Evolutionary conservation across 2,888 invertebrate species (phyloP).

Genomic region (Leptothorax acervorum): DNA sequence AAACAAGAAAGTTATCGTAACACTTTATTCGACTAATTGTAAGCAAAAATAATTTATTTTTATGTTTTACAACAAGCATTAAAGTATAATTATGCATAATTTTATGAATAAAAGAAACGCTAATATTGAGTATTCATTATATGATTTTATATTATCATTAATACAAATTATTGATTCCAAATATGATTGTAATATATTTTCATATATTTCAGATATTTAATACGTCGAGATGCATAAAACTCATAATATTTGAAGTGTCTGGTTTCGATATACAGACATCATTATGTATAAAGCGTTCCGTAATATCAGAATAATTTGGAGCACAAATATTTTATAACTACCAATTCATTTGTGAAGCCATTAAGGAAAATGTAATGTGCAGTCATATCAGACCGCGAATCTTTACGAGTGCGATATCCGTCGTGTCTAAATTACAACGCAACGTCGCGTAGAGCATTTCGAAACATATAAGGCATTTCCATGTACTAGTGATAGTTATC

Average conservation of each 20-base stretch:
- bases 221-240: slow-evolving; percentile 5
- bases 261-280: slow-evolving; percentile 16
- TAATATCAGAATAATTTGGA: slow-evolving; percentile 15
- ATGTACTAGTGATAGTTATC: slow-evolving; percentile 30
- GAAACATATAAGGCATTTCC: slow-evolving; percentile 27
- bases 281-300: slow-evolving; percentile 10
- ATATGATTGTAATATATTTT: slow-evolving; percentile 15
- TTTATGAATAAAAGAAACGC: slow-evolving; percentile 2
- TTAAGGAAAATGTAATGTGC: slow-evolving; percentile 40
- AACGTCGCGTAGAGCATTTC: slow-evolving; percentile 16
- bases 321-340: slow-evolving; percentile 35
- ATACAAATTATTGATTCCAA: neutral
- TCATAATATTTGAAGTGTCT: slow-evolving; percentile 17
- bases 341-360: slow-evolving; percentile 38
- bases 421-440: slow-evolving; percentile 29
- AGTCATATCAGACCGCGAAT: slow-evolving; percentile 22
- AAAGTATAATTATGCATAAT: neutral
- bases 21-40: neutral
- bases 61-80: neutral
- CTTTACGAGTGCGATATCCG: slow-evolving; percentile 41
- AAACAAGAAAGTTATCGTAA: neutral
- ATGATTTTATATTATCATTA: slow-evolving; percentile 5
- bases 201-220: slow-evolving; percentile 11
- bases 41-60: neutral
- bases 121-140: neutral